These are phyloP conservation scores for Galemys pyrenaicus DNA, from an alignment of 2,113 vertebrate genomes.

Conservation along the genomic window DNA sequence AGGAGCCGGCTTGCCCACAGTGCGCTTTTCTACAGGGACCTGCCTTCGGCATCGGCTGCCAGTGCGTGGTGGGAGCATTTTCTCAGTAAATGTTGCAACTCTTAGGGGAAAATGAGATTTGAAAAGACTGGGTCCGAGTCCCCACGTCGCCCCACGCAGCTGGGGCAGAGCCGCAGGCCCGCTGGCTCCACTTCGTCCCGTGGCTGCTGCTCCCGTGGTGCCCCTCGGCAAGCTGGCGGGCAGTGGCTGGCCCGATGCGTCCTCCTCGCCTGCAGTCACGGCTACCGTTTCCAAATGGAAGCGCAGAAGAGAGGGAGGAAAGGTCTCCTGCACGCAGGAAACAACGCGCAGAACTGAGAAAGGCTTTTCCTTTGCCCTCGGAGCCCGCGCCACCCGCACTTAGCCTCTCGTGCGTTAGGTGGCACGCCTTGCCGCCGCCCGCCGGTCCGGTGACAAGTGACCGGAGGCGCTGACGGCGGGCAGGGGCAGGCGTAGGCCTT, in stretches of 20 bases:
- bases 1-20: too few relatives aligned
- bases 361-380: not conserved
- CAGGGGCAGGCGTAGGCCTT: not conserved
- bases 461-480: too few relatives aligned
- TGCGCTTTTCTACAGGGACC: too few relatives aligned
- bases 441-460: too few relatives aligned
- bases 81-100: not conserved
- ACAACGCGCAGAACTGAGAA: not conserved
- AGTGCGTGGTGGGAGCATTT: not conserved
- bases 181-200: too few relatives aligned
- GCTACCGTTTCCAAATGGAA: not conserved
- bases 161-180: not conserved
- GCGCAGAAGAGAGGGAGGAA: not conserved
- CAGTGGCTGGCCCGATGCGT: not conserved
- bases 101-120: not conserved
- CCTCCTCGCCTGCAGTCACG: not conserved
- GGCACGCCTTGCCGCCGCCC: not conserved
- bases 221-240: not conserved
- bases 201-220: accelerated
- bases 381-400: not conserved
- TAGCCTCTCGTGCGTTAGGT: not conserved
- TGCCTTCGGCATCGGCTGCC: not conserved
- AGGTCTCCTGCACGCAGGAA: not conserved
- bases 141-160: not conserved
- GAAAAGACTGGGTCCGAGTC: not conserved